Percentiles rank a stretch among this genome's conserved stretches.
phyloP scores from a whole-genome alignment of 2,113 vertebrate genomes.

The Microcebus ravelobensis region DNA sequence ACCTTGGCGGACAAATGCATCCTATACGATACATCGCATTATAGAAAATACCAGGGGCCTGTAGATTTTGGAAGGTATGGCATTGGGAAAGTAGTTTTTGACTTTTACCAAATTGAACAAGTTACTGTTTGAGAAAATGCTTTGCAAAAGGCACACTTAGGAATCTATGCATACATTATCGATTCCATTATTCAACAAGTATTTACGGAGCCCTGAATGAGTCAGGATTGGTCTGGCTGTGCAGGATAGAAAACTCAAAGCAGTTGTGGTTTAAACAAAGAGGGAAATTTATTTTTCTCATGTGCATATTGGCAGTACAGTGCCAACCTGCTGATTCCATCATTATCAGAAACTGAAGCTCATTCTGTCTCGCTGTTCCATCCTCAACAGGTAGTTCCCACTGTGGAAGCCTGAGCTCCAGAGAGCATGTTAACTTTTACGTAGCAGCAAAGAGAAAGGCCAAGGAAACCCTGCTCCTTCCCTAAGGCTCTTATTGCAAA shows the following conservation, averaged over 20 bases:
- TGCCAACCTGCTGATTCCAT: accelerated
- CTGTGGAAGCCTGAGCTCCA: background rate
- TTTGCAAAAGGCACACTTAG: background rate
- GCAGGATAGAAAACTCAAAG: background rate
- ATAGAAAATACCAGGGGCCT: background rate
- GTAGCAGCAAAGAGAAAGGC: background rate
- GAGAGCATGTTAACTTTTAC: accelerated
- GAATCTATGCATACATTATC: background rate
- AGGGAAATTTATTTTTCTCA: background rate
- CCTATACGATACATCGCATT: background rate
- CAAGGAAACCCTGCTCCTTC: background rate
- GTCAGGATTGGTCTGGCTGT: background rate
- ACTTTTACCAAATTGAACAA: background rate
- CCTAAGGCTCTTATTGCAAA: background rate
- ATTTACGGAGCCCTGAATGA: background rate
- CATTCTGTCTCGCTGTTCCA: accelerated
- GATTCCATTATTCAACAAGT: background rate
- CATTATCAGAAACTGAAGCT: background rate
- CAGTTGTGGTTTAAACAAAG: background rate
- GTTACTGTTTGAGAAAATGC: background rate
- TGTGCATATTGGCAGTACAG: accelerated
- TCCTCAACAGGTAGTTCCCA: background rate
- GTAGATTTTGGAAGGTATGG: background rate
- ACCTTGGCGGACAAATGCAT: background rate
- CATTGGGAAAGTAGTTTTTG: background rate